phyloP scores from a whole-genome alignment of 2,797 vertebrate species.

The Argya squamiceps region DNA sequence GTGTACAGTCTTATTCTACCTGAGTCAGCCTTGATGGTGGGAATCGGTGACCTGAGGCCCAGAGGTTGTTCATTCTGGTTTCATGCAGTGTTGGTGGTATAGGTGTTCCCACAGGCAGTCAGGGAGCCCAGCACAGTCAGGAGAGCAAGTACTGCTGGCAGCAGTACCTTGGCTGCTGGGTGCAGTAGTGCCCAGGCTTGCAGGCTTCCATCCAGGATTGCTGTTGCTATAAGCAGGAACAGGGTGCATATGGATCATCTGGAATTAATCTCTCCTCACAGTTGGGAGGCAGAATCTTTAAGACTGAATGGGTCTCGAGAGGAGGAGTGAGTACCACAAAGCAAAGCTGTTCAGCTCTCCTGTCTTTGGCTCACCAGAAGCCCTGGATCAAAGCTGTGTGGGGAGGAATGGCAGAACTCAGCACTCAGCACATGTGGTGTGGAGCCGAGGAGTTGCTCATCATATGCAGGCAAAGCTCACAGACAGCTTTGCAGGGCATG shows the following conservation, averaged over 20 bases:
- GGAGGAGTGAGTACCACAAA: neutral
- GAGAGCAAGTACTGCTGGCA: neutral
- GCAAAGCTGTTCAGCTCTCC: neutral
- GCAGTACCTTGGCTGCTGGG: neutral
- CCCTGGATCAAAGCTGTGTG: neutral
- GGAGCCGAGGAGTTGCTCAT: fast-evolving
- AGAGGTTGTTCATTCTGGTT: neutral
- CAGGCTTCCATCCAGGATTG: neutral
- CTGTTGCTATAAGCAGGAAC: neutral
- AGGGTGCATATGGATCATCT: neutral
- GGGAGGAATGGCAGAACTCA: neutral
- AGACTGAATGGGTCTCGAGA: neutral
- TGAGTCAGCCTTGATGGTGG: neutral
- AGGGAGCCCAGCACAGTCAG: neutral
- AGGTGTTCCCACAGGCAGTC: neutral
- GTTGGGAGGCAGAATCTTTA: neutral
- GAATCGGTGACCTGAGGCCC: neutral
- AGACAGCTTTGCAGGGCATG: neutral
- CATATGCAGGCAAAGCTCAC: neutral
- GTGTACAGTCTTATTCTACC: neutral
- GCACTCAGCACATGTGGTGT: fast-evolving
- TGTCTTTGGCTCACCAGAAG: neutral
- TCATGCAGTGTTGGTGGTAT: neutral
- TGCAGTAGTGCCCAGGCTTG: neutral
- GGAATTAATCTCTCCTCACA: neutral